Evolutionary conservation across 2,113 vertebrate species (phyloP).

Genomic region (Apaloderma vittatum): DNA sequence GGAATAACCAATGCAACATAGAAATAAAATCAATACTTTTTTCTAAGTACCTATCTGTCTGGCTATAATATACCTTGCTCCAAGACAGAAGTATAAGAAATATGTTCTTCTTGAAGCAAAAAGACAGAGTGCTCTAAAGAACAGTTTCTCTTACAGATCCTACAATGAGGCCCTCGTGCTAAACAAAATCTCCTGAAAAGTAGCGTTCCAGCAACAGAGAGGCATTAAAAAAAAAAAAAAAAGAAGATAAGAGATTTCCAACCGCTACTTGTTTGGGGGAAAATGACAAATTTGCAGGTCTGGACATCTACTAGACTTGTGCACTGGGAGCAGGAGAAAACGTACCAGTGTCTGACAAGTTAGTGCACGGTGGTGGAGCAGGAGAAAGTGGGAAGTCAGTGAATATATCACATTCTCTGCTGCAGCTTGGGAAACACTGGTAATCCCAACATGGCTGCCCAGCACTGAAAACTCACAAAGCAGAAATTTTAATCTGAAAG

Average conservation of each 20-base stretch:
- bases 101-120: neutral
- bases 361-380: neutral
- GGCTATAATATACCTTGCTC: neutral
- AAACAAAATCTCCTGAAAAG: neutral
- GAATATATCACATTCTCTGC: neutral
- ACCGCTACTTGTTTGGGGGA: rapidly evolving
- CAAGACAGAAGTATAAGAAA: slow-evolving; percentile 5
- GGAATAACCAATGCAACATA: slow-evolving; percentile 59
- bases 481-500: neutral
- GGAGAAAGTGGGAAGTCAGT: neutral
- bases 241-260: neutral
- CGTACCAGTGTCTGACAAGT: rapidly evolving
- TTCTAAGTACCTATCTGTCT: slow-evolving; percentile 18
- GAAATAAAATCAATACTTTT: slow-evolving; percentile 51
- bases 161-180: neutral
- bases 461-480: neutral
- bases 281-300: neutral
- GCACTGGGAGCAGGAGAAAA: rapidly evolving
- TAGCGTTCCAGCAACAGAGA: neutral
- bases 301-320: neutral
- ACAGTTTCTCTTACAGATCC: neutral
- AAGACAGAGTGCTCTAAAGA: neutral
- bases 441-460: rapidly evolving
- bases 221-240: neutral
- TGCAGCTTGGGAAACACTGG: too few relatives aligned